Evolutionary conservation across 2,888 invertebrate species (phyloP).

Genomic region (Eucera pruinosa): DNA sequence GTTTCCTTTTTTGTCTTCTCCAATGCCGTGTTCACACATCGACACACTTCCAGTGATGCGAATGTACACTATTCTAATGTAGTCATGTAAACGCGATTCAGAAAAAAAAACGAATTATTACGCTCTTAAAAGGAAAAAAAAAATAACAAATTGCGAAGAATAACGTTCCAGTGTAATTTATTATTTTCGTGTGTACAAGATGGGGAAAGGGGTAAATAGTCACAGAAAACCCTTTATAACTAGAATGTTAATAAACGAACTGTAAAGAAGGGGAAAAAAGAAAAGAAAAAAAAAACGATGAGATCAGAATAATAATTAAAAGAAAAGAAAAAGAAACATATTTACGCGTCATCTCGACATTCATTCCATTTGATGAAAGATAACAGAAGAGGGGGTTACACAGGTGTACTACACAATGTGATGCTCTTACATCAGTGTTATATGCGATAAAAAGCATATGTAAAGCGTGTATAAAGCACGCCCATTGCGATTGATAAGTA

Average conservation of each 20-base stretch:
- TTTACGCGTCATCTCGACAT: conserved; percentile 76
- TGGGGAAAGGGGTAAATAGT: conserved; percentile 65
- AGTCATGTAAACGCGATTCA: conserved; percentile 59
- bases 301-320: conserved; percentile 63
- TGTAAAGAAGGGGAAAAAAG: conserved; percentile 57
- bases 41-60: conserved; percentile 63
- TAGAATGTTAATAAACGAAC: conserved; percentile 61
- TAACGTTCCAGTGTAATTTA: conserved; percentile 71
- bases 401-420: conserved; percentile 73
- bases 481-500: conserved; percentile 78
- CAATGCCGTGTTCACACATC: conserved; percentile 61
- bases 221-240: conserved; percentile 55
- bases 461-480: conserved; percentile 64
- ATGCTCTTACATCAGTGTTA: conserved; percentile 68
- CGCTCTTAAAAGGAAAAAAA: conserved; percentile 42
- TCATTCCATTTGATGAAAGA: conserved; percentile 80
- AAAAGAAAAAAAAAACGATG: conserved; percentile 53
- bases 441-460: conserved; percentile 62
- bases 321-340: conserved; percentile 67
- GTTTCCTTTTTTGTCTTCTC: conserved; percentile 64
- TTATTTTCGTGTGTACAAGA: conserved; percentile 74
- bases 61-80: conserved; percentile 61
- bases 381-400: conserved; percentile 70
- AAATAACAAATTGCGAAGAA: conserved; percentile 36
- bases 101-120: conserved; percentile 40